Conservation (phyloP, 2,888 invertebrate species). For the Idaea straminata region DNA sequence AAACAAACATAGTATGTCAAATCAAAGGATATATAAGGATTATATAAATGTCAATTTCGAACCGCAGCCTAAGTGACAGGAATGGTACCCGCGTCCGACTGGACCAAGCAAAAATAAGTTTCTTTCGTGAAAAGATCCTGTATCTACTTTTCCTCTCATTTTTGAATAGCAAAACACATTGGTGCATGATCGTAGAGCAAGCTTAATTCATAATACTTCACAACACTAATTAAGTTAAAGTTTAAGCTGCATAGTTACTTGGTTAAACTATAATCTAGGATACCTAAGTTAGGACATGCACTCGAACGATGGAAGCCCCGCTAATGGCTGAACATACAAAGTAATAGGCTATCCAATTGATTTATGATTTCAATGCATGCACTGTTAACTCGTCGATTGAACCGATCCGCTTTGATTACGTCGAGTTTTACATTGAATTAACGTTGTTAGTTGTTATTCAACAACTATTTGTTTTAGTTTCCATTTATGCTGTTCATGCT, state of each 20-base stretch:
- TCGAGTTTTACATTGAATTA: constrained; percentile 25
- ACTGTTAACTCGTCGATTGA: constrained; percentile 42
- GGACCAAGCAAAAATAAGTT: too few species aligned
- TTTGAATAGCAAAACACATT: too few species aligned
- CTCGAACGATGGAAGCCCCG: constrained; percentile 33
- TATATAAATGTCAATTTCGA: too few species aligned
- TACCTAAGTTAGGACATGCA: constrained; percentile 9
- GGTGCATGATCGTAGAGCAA: too few species aligned
- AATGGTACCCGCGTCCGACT: too few species aligned
- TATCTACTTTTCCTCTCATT: too few species aligned
- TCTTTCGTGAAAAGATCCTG: too few species aligned
- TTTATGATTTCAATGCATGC: constrained; percentile 63
- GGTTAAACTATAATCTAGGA: constrained; percentile 2
- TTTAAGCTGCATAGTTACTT: constrained; percentile 6
- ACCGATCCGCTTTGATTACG: constrained; percentile 41
- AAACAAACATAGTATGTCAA: too few species aligned
- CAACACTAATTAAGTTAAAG: neutral
- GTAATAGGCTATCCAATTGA: constrained; percentile 63
- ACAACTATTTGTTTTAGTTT: constrained; percentile 24
- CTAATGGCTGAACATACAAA: constrained; percentile 63
- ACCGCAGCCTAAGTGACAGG: too few species aligned
- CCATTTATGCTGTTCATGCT: constrained; percentile 16
- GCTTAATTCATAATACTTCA: neutral
- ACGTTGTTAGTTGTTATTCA: constrained; percentile 15
- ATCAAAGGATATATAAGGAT: too few species aligned